Base-by-base conservation (phyloP, 2,888 invertebrate species). In the Octodonta nipae region DNA sequence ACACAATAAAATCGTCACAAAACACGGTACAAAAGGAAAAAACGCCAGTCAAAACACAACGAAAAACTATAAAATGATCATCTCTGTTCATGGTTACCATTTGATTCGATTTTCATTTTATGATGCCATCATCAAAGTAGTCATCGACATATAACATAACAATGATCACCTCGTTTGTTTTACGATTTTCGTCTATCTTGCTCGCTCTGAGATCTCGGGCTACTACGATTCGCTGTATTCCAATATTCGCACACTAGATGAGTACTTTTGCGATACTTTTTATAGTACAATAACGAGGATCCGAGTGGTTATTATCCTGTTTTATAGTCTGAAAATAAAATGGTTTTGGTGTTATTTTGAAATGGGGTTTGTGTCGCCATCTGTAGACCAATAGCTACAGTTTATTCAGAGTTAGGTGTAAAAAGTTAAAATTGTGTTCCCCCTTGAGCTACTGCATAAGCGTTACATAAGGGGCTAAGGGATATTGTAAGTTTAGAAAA, bases 281-380 rank as follows among this genome's bases (percentile, higher is more conserved):
- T 60, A 61, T 57, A 55, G 54, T 50, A 59, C 53, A 55, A 59
- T 60, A 61, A 61, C 57, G 54, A 51, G 53, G 53, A 44, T 47
- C 49, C 51, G 58, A 58, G 56, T 58, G 58, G 58, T 50, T 55
- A 56, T 57, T 59, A 58, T 57, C 57, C 54, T 56, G 55, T 54
- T 59, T 58, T 58, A 51, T 47, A 49, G 42, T 40, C 37, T 20
- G 7, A 22, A 22, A 22, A 22, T n/a, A 22, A 11, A 22, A 11
- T n/a, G n/a, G n/a, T n/a, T n/a, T n/a, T n/a, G n/a, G n/a, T n/a
- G n/a, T n/a, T n/a, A n/a, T n/a, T n/a, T n/a, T n/a, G n/a, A n/a
- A n/a, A n/a, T n/a, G n/a, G n/a, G n/a, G n/a, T n/a, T n/a, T n/a
- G 22, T 22, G 2, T n/a, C 22, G 22, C 10, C 22, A 22, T 22